A percentile compares a stretch with the other conserved stretches of the same genome.
These are phyloP conservation scores for Pseudopleuronectes americanus DNA, from an alignment of 2,797 vertebrate species.

Conservation along the genomic window DNA sequence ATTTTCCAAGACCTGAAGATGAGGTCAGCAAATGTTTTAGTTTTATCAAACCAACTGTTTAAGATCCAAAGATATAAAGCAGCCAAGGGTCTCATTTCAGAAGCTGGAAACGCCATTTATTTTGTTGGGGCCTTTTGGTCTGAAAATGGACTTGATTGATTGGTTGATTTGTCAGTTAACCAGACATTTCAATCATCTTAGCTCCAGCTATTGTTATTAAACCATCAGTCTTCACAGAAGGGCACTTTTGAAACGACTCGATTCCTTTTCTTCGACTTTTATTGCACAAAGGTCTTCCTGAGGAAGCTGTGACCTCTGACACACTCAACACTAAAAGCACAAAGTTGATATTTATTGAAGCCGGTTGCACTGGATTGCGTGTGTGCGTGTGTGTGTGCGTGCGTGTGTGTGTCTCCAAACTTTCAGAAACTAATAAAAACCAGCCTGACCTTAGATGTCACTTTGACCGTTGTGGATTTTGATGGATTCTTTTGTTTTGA, in stretches of 20 bases:
- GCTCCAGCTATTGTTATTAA: no score
- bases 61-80: not conserved
- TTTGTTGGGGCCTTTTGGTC: no score
- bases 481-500: not conserved
- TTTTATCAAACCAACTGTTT: not conserved
- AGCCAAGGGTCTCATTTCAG: not conserved
- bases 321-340: not conserved
- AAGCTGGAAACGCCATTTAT: no score
- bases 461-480: not conserved
- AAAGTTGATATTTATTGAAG: conserved; percentile 8
- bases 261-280: not conserved
- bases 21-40: not conserved
- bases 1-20: not conserved
- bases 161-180: not conserved
- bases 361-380: not conserved
- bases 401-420: conserved; percentile 1
- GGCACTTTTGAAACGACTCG: not conserved
- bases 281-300: not conserved
- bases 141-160: not conserved
- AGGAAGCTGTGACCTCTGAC: not conserved
- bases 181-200: not conserved
- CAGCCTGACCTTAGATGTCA: not conserved
- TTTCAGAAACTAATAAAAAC: not conserved
- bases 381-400: conserved; percentile 2
- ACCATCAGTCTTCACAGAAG: not conserved